Conservation (phyloP, 2,888 invertebrate genomes). For the Carabus problematicus region DNA sequence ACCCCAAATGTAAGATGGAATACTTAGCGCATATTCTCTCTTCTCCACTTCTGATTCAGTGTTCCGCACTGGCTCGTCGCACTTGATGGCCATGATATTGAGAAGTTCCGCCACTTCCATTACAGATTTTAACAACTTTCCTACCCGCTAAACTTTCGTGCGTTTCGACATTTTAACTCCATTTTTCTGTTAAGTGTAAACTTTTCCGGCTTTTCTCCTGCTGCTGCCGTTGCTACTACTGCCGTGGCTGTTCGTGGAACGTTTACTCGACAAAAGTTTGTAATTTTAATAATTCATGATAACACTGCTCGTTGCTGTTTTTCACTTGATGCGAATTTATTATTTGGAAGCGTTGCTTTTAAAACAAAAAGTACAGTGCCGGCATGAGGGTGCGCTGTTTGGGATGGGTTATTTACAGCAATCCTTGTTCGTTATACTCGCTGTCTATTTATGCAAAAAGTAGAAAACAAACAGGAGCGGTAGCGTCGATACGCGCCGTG, state of each 20-base stretch:
- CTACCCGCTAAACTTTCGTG: slow-evolving; percentile 41
- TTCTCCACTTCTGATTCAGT: slow-evolving; percentile 47
- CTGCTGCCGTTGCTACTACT: too few species aligned
- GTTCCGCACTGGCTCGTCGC: slow-evolving; percentile 45
- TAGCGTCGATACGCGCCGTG: too few species aligned
- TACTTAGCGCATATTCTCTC: slow-evolving; percentile 33
- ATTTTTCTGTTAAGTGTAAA: slow-evolving; percentile 44
- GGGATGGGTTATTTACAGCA: slow-evolving; percentile 25
- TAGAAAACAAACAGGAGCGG: too few species aligned
- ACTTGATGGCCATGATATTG: slow-evolving; percentile 47
- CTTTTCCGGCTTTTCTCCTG: slow-evolving; percentile 25
- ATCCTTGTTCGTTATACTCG: slow-evolving; percentile 3
- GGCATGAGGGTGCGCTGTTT: too few species aligned
- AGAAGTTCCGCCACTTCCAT: slow-evolving; percentile 45
- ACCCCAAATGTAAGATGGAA: not conserved
- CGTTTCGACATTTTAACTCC: slow-evolving; percentile 42
- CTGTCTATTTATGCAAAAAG: too few species aligned
- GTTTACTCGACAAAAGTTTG: slow-evolving; percentile 41
- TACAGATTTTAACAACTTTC: slow-evolving; percentile 46
- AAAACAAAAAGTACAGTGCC: slow-evolving; percentile 18
- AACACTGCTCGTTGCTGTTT: slow-evolving; percentile 37
- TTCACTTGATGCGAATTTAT: slow-evolving; percentile 43
- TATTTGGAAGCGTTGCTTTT: slow-evolving; percentile 36
- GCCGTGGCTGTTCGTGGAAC: not conserved
- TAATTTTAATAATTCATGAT: slow-evolving; percentile 46